These are phyloP conservation scores for Malurus elegans DNA, from an alignment of 2,113 vertebrate genomes.

Conservation along the genomic window DNA sequence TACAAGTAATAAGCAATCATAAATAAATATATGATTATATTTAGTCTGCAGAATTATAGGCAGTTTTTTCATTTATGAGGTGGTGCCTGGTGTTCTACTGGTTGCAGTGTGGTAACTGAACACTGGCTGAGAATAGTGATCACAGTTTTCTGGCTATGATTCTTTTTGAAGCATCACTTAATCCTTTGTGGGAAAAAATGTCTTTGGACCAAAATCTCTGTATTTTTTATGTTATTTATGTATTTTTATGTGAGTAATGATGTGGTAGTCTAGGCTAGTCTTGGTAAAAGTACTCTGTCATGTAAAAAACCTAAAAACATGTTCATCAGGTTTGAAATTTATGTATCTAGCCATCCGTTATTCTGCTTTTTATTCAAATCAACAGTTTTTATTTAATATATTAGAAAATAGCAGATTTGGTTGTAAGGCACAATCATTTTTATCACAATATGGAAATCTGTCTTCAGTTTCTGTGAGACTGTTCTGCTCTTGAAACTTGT, in stretches of 20 bases:
- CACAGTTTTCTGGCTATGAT: neutral
- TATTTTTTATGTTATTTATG: neutral
- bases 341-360: neutral
- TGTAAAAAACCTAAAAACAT: neutral
- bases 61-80: neutral
- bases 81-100: neutral
- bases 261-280: neutral
- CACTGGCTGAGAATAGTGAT: neutral
- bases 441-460: neutral
- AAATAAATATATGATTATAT: neutral
- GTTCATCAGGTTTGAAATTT: neutral
- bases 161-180: neutral
- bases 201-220: rapidly evolving
- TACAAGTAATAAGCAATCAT: neutral
- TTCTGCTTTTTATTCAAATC: neutral
- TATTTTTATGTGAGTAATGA: neutral
- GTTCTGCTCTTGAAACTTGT: neutral
- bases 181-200: neutral
- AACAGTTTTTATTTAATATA: neutral
- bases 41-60: neutral
- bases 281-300: neutral
- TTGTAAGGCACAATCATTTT: neutral
- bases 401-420: neutral
- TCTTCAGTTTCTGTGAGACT: neutral
- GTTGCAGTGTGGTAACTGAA: neutral